phyloP scores from a whole-genome alignment of 2,113 vertebrate species.

The Hoplias malabaricus region DNA sequence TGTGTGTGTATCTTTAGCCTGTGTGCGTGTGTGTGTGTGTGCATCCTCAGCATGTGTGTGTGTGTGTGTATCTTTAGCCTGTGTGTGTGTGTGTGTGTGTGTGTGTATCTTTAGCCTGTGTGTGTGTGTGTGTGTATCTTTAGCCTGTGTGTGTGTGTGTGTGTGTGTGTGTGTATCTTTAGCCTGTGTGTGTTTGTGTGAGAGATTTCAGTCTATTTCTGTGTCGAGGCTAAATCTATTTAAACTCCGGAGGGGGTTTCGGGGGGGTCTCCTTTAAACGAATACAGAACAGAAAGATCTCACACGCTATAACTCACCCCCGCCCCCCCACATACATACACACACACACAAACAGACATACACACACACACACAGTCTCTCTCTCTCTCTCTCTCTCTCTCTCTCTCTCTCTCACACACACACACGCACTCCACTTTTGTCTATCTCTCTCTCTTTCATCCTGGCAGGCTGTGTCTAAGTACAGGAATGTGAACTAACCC shows the following conservation, averaged over 20 bases:
- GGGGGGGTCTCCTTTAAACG: background rate
- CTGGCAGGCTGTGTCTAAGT: conserved; percentile 25
- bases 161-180: conserved; percentile 35
- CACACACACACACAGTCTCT: too few species aligned
- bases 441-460: conserved; percentile 31
- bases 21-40: conserved; percentile 29
- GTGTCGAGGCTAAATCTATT: conserved; percentile 52
- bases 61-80: too few species aligned
- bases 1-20: conserved; percentile 36
- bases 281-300: too few species aligned
- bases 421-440: background rate
- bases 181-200: too few species aligned
- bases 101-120: too few species aligned
- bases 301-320: too few species aligned
- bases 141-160: conserved; percentile 1
- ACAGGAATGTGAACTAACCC: conserved; percentile 32
- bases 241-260: conserved; percentile 43
- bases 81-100: too few species aligned
- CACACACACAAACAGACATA: too few species aligned
- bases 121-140: conserved; percentile 24
- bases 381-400: background rate
- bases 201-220: conserved; percentile 59
- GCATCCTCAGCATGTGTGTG: conserved; percentile 36
- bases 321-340: too few species aligned
- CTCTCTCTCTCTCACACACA: background rate